Conservation (phyloP, 2,888 invertebrate species). For the Anodontia alba region DNA sequence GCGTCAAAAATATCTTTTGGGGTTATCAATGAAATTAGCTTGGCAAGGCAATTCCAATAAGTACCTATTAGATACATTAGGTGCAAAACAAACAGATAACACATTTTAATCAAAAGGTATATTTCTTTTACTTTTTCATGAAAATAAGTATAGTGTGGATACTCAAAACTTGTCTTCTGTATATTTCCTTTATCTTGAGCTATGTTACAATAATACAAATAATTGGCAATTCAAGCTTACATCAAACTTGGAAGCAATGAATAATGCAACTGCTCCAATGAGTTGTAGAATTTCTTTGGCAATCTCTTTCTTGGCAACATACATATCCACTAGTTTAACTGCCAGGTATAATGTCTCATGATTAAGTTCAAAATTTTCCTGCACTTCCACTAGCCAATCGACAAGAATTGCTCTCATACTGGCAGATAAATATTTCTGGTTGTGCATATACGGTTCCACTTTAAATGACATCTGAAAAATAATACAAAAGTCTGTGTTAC, state of each 20-base stretch:
- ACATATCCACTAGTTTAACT: slow-evolving; percentile 97
- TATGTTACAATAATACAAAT: too few species aligned
- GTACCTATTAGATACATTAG: too few species aligned
- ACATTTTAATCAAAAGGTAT: too few species aligned
- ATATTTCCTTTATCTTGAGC: too few species aligned
- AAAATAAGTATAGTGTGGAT: too few species aligned
- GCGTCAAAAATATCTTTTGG: too few species aligned
- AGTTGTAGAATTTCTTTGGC: slow-evolving; percentile 94
- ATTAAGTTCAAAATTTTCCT: slow-evolving; percentile 95
- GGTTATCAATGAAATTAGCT: too few species aligned
- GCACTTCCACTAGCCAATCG: slow-evolving; percentile 99
- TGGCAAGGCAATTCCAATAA: too few species aligned
- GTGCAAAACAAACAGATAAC: too few species aligned
- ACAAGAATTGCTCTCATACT: slow-evolving; percentile 97
- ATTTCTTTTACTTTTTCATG: too few species aligned
- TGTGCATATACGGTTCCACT: slow-evolving; percentile 92
- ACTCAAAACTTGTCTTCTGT: too few species aligned
- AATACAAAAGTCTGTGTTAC: background rate
- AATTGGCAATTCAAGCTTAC: too few species aligned
- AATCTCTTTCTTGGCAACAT: slow-evolving; percentile 89
- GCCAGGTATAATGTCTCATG: slow-evolving; percentile 99
- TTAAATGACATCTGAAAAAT: slow-evolving; percentile 88
- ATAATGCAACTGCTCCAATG: slow-evolving; percentile 95
- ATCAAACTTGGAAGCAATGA: slow-evolving; percentile 98
- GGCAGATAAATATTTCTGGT: slow-evolving; percentile 91